Evolutionary conservation across 2,797 vertebrate genomes (phyloP).

Genomic region (Sebastes steindachneri): DNA sequence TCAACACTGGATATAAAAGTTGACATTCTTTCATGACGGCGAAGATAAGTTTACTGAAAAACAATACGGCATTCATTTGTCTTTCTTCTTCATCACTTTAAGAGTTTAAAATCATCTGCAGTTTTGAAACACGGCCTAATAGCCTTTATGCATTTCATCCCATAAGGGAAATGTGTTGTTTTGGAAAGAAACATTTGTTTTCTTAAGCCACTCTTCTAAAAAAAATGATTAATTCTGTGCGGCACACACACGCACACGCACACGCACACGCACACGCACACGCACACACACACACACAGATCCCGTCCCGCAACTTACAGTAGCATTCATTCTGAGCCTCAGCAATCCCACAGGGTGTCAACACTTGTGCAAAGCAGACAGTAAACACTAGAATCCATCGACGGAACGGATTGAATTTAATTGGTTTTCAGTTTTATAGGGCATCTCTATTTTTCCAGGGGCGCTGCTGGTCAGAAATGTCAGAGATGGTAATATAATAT

Average conservation of each 20-base stretch:
- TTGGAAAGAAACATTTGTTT: neutral
- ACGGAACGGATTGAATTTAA: constrained; percentile 69
- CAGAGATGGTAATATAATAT: constrained; percentile 61
- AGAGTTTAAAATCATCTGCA: neutral
- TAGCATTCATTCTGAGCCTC: constrained; percentile 32
- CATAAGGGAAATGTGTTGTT: neutral
- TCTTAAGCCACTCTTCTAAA: neutral
- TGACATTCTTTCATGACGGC: neutral
- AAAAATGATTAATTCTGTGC: neutral
- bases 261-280: no score
- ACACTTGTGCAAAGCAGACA: constrained; percentile 43
- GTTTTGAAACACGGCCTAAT: neutral
- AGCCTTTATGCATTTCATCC: neutral
- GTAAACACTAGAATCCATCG: constrained; percentile 58
- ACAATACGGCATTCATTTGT: neutral
- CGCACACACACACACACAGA: neutral
- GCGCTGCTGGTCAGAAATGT: constrained; percentile 55
- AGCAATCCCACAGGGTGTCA: constrained; percentile 44
- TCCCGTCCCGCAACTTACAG: constrained; percentile 20
- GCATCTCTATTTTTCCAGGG: constrained; percentile 58
- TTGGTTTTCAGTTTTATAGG: constrained; percentile 68
- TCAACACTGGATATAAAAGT: neutral
- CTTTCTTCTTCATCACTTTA: neutral
- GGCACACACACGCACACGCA: neutral
- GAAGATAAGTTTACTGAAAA: neutral